Percentiles rank a stretch among this genome's conserved stretches.
Conservation (phyloP, 2,113 vertebrate species). For the Malaclemys terrapin region DNA sequence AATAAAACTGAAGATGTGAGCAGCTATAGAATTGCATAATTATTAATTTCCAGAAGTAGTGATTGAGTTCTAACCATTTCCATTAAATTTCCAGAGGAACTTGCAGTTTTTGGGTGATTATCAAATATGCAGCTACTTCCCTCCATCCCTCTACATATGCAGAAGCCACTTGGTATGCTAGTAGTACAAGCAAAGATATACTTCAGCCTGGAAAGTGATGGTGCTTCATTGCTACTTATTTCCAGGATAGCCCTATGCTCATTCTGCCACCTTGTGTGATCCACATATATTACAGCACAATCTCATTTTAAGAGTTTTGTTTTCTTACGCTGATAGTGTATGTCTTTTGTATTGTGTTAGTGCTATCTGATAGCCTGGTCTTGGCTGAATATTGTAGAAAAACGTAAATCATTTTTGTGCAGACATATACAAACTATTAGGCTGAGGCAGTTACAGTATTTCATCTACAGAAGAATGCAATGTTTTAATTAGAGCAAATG, state of each 20-base stretch:
- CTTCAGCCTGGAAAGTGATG: conserved; percentile 11
- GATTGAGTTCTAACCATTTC: conserved; percentile 57
- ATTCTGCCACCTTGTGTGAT: conserved; percentile 85
- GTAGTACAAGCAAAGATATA: conserved; percentile 8
- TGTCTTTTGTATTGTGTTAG: neutral
- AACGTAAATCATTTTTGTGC: neutral
- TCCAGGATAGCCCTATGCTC: conserved; percentile 64
- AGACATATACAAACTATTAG: neutral
- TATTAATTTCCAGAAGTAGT: conserved; percentile 61
- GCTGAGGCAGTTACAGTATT: neutral
- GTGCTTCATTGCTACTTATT: neutral
- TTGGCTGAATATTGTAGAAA: neutral
- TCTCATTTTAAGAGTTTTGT: conserved; percentile 32
- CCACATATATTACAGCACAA: conserved; percentile 77
- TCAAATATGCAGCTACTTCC: conserved; percentile 27
- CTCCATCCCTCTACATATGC: conserved; percentile 7
- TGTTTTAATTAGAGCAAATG: conserved; percentile 17
- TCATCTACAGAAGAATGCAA: neutral
- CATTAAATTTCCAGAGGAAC: conserved; percentile 61
- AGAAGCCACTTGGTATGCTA: conserved; percentile 17
- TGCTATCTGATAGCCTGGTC: neutral
- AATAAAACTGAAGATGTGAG: conserved; percentile 65
- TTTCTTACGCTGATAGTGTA: conserved; percentile 8
- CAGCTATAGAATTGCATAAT: conserved; percentile 1
- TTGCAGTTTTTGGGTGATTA: conserved; percentile 43